phyloP scores from a whole-genome alignment of 2,113 vertebrate species.

The Sebastes fasciatus region DNA sequence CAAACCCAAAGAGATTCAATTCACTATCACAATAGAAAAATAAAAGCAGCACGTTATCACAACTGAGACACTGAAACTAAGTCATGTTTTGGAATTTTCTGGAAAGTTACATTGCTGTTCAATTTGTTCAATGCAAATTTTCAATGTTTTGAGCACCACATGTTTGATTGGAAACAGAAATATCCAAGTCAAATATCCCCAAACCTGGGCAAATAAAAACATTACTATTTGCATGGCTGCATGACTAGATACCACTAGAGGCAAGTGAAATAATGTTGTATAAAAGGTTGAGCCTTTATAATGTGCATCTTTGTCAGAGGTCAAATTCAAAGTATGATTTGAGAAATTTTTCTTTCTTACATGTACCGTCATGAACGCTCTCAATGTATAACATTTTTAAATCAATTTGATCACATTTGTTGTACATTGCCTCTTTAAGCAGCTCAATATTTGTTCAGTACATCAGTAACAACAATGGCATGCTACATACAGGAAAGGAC shows the following conservation, averaged over 20 bases:
- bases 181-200: neutral
- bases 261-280: neutral
- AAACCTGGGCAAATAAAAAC: neutral
- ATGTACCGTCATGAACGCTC: neutral
- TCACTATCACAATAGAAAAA: neutral
- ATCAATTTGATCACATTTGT: neutral
- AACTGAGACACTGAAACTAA: neutral
- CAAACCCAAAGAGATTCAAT: neutral
- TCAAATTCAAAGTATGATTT: neutral
- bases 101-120: neutral
- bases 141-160: neutral
- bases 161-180: neutral
- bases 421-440: neutral
- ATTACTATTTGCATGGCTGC: neutral
- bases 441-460: neutral
- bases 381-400: neutral
- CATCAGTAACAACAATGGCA: neutral
- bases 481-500: conserved; percentile 29
- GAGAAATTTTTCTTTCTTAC: neutral
- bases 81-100: neutral
- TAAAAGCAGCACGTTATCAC: neutral
- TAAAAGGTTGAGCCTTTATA: neutral
- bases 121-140: neutral
- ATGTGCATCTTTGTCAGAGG: neutral
- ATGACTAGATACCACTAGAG: too few relatives aligned